Conservation (phyloP, 2,888 invertebrate species). For the Rhorus exstirpatorius region DNA sequence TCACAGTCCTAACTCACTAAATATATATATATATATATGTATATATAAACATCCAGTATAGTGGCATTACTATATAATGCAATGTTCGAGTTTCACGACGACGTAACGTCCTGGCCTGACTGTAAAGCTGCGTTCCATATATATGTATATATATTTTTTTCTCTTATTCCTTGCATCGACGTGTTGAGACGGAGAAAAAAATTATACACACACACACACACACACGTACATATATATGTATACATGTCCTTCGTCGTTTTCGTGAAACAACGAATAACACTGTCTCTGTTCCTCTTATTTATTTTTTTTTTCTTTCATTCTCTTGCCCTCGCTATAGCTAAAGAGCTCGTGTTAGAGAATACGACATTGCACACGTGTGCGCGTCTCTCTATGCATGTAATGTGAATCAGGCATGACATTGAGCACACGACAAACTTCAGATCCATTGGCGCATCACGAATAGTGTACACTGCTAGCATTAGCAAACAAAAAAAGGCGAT, state of each 20-base stretch:
- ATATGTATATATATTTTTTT: constrained; percentile 33
- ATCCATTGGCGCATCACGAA: constrained; percentile 63
- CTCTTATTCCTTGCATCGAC: constrained; percentile 9
- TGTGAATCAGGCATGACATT: constrained; percentile 81
- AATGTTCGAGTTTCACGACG: constrained; percentile 64
- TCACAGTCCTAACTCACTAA: constrained; percentile 24
- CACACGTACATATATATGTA: too few species aligned
- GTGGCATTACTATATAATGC: constrained; percentile 45
- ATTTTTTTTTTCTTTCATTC: neutral
- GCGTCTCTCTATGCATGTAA: constrained; percentile 59
- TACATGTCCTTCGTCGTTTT: constrained; percentile 34
- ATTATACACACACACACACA: too few species aligned
- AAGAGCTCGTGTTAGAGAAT: neutral
- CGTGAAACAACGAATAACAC: constrained; percentile 27
- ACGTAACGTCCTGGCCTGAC: constrained; percentile 60
- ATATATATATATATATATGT: constrained; percentile 17
- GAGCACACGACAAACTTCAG: constrained; percentile 79
- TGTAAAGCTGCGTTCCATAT: constrained; percentile 40
- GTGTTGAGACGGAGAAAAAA: constrained; percentile 19
- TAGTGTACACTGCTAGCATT: constrained; percentile 29
- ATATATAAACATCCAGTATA: constrained; percentile 1
- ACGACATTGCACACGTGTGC: constrained; percentile 18
- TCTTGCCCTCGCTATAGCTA: constrained; percentile 39
- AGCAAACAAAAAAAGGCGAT: constrained; percentile 17
- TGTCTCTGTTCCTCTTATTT: neutral